Conservation (phyloP, 1,140 invertebrate species). For the Pollicipes pollicipes region DNA sequence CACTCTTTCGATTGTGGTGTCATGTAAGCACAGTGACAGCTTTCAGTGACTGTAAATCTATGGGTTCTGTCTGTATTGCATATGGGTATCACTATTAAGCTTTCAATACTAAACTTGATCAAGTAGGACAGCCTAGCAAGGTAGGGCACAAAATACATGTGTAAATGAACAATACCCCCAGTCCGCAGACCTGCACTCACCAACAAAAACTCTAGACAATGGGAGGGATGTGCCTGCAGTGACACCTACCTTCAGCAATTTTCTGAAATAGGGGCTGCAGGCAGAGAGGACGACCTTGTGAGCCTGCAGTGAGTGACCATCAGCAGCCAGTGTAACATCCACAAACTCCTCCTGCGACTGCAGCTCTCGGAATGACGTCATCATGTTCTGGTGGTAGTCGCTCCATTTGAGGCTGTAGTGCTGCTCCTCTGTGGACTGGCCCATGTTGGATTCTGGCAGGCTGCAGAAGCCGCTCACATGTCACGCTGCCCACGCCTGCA, state of each 20-base stretch:
- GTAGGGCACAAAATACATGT: too few relatives aligned
- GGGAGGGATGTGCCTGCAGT: neutral
- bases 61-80: too few relatives aligned
- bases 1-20: too few relatives aligned
- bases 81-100: too few relatives aligned
- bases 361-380: conserved; percentile 31
- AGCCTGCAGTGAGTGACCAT: conserved; percentile 66
- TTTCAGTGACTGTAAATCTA: too few relatives aligned
- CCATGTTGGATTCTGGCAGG: neutral
- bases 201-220: too few relatives aligned
- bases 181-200: too few relatives aligned
- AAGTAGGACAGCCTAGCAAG: too few relatives aligned
- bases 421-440: conserved; percentile 34
- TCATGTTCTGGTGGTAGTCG: conserved; percentile 74
- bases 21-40: too few relatives aligned
- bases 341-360: conserved; percentile 40
- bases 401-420: conserved; percentile 85
- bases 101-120: too few relatives aligned
- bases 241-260: conserved; percentile 48
- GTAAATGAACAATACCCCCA: too few relatives aligned
- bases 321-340: conserved; percentile 80
- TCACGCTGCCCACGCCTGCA: neutral
- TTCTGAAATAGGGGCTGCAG: conserved; percentile 78
- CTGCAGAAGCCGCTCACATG: neutral
- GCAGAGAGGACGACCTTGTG: conserved; percentile 80